A percentile compares a stretch with the other conserved stretches of the same genome.
phyloP scores from a whole-genome alignment of 1,140 invertebrate species.

The Apolygus lucorum region DNA sequence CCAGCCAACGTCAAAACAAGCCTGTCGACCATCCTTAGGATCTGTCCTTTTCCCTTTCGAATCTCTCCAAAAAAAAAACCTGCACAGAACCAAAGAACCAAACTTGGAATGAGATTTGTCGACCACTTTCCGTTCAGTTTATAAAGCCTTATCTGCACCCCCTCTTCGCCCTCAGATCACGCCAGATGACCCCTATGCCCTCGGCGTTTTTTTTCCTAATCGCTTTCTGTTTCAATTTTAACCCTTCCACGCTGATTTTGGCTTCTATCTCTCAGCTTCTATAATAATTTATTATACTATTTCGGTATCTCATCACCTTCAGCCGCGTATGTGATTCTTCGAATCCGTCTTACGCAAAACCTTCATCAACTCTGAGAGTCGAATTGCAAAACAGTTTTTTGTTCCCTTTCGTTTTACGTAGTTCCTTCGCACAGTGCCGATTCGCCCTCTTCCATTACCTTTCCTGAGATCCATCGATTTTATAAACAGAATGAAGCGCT shows the following conservation, averaged over 20 bases:
- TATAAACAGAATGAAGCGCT: too few species aligned
- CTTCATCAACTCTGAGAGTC: not conserved
- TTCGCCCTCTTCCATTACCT: too few species aligned
- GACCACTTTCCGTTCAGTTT: not conserved
- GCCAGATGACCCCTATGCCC: not conserved
- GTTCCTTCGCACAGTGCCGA: too few species aligned
- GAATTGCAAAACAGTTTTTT: not conserved
- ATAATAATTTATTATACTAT: not conserved
- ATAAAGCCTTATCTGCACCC: not conserved
- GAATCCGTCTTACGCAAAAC: not conserved
- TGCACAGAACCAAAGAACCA: not conserved
- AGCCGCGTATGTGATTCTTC: not conserved
- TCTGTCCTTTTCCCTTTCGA: not conserved
- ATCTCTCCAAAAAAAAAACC: too few species aligned
- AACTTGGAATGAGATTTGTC: not conserved
- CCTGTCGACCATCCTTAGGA: not conserved
- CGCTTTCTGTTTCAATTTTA: too few species aligned
- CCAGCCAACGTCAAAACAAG: not conserved
- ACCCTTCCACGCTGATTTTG: not conserved
- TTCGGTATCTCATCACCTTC: not conserved
- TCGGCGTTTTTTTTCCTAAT: not conserved
- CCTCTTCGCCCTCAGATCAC: not conserved
- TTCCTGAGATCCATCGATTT: too few species aligned
- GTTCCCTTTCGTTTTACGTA: not conserved
- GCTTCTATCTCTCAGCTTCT: not conserved